Conservation (phyloP, 2,113 vertebrate species). For the Psophia crepitans region DNA sequence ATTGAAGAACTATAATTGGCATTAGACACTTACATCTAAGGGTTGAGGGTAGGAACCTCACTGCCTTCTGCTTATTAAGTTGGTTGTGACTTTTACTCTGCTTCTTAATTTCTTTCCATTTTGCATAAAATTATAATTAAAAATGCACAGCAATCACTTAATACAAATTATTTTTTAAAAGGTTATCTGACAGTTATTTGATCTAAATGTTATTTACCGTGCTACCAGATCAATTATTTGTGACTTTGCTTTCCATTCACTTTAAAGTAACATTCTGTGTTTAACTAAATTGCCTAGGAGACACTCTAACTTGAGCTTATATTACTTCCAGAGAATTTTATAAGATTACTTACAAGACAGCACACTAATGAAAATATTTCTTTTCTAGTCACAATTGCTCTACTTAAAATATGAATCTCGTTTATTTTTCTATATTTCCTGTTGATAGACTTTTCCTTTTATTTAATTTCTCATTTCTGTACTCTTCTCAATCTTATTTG, state of each 20-base stretch:
- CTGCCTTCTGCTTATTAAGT: background rate
- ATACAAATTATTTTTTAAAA: background rate
- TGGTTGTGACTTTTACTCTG: background rate
- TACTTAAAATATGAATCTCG: background rate
- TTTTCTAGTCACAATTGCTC: background rate
- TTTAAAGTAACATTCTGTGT: background rate
- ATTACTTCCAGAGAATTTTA: background rate
- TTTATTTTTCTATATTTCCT: background rate
- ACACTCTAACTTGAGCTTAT: background rate
- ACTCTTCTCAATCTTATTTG: background rate
- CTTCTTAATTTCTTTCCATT: background rate
- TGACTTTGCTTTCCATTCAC: background rate
- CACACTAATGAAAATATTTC: background rate
- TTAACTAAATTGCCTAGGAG: background rate
- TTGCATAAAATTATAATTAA: background rate
- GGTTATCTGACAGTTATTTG: background rate
- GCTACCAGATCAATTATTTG: background rate
- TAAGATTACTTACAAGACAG: background rate
- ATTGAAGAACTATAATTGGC: background rate
- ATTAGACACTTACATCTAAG: background rate
- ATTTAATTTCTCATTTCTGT: background rate
- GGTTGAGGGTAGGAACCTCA: background rate
- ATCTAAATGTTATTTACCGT: background rate
- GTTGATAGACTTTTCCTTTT: background rate
- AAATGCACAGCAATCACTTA: background rate